Base-by-base conservation (phyloP, 2,888 invertebrate genomes). In the Papilio protenor region DNA sequence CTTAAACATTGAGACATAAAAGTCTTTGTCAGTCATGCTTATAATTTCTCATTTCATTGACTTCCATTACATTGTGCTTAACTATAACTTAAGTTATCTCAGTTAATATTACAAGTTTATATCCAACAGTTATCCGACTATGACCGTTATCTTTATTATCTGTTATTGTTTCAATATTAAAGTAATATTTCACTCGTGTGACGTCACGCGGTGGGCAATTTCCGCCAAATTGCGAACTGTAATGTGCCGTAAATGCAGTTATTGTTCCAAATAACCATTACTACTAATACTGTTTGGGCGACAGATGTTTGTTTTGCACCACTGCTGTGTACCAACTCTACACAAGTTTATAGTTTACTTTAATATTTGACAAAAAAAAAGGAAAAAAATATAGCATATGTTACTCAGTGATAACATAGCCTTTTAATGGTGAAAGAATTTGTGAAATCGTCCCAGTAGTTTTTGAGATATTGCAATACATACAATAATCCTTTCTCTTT, bases 171-270 rank as follows among this genome's bases (percentile, higher is more conserved):
- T 73, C 47, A 57, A 73, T 59, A 59, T 47, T 59, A 40, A 59
- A 57, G 57, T 73, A 59, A 73, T 59, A 73, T 73, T 59, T 73
- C 59, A 73, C 2, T 11, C 2, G 59, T 1, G 59, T 47, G 59
- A 59, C 73, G 59, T 45, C 21, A 45, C 40, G 59, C 73, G 73
- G 73, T 12, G 21, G 47, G 23, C 73, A 73, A 73, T 73, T 73
- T 59, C 73, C 73, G 21, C 21, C 73, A 23, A 73, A 73, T 61
- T 73, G 73, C 45, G 45, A 45, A 61, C 73, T 23, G 59, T 73
- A 73, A 73, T 73, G 59, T 59, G 59, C 40, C 59, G 57, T 73
- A 40, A 73, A 73, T 49, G 73, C 59, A 73, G 73, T 57, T 73
- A 73, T 73, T 59, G 73, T 59, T 59, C 21, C 66, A 69, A 69